A percentile compares a stretch with the other conserved stretches of the same genome.
These are phyloP conservation scores for Nezara viridula DNA, from an alignment of 2,888 invertebrate species.

Conservation along the genomic window DNA sequence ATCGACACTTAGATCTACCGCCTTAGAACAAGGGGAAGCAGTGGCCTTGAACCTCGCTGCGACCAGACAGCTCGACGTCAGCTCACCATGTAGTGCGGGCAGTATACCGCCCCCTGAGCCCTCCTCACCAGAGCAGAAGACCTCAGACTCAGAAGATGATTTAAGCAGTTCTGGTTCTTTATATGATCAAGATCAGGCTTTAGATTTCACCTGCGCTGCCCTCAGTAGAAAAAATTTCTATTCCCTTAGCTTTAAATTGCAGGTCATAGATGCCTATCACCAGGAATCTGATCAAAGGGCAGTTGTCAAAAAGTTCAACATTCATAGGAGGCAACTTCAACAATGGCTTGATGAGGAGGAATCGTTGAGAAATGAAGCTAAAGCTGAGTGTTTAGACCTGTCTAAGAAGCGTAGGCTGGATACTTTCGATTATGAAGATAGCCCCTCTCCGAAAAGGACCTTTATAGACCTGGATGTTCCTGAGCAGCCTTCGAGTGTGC, in stretches of 20 bases:
- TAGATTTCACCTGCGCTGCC: slow-evolving; percentile 67
- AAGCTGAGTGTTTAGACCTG: slow-evolving; percentile 66
- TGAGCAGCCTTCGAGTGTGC: slow-evolving; percentile 65
- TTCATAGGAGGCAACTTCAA: slow-evolving; percentile 72
- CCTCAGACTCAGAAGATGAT: slow-evolving; percentile 66
- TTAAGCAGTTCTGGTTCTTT: slow-evolving; percentile 65
- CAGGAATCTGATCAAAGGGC: slow-evolving; percentile 70
- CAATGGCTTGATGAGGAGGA: slow-evolving; percentile 71
- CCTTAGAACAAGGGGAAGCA: slow-evolving; percentile 72
- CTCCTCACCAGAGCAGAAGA: slow-evolving; percentile 63
- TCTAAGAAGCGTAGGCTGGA: slow-evolving; percentile 66
- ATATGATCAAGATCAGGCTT: slow-evolving; percentile 66
- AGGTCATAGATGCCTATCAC: slow-evolving; percentile 71
- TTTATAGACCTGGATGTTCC: slow-evolving; percentile 60
- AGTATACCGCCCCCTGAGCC: slow-evolving; percentile 57
- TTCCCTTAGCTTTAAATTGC: slow-evolving; percentile 71
- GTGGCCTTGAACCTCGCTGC: slow-evolving; percentile 70
- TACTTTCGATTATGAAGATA: slow-evolving; percentile 59
- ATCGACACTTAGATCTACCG: slow-evolving; percentile 81
- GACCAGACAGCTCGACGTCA: slow-evolving; percentile 70
- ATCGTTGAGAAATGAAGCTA: slow-evolving; percentile 68
- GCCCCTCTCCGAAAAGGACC: slow-evolving; percentile 50
- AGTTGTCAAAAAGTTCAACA: slow-evolving; percentile 71
- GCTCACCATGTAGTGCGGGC: slow-evolving; percentile 62
- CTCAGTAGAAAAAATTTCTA: slow-evolving; percentile 70